Percentiles rank a stretch among this genome's conserved stretches.
phyloP scores from a whole-genome alignment of 2,888 invertebrate genomes.

The Antitype chi region DNA sequence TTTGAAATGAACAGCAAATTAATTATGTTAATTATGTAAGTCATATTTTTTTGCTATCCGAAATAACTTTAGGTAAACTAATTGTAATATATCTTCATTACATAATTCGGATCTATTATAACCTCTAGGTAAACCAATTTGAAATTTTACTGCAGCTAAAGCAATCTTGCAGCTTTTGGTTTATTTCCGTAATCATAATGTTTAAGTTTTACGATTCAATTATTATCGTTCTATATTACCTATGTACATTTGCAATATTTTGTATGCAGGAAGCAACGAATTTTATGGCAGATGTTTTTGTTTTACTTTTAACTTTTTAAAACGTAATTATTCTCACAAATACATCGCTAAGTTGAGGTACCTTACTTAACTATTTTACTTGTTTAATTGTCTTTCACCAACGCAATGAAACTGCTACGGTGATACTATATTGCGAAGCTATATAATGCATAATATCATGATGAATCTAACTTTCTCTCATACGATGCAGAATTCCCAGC shows the following conservation, averaged over 20 bases:
- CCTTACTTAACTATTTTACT: not conserved
- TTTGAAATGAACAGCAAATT: constrained; percentile 43
- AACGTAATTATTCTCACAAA: not conserved
- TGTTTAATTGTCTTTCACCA: constrained; percentile 15
- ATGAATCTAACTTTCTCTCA: constrained; percentile 36
- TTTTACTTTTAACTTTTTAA: not conserved
- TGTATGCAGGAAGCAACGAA: not conserved
- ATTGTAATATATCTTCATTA: constrained; percentile 40
- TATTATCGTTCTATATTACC: constrained; percentile 10
- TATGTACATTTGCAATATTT: not conserved
- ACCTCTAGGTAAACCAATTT: constrained; percentile 35
- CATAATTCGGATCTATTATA: constrained; percentile 28
- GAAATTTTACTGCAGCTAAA: constrained; percentile 9
- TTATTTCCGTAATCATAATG: not conserved
- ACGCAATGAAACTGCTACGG: constrained; percentile 17
- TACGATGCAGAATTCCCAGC: constrained; percentile 14
- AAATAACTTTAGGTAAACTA: constrained; percentile 19
- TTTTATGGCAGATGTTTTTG: not conserved
- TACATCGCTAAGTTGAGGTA: not conserved
- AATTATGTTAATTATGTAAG: constrained; percentile 40
- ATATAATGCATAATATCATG: constrained; percentile 1
- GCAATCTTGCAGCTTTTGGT: not conserved
- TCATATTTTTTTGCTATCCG: constrained; percentile 15
- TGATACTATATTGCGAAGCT: constrained; percentile 16
- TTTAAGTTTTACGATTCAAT: constrained; percentile 5